Conservation (phyloP, 2,113 vertebrate genomes). For the cat (Felis catus) region DNA sequence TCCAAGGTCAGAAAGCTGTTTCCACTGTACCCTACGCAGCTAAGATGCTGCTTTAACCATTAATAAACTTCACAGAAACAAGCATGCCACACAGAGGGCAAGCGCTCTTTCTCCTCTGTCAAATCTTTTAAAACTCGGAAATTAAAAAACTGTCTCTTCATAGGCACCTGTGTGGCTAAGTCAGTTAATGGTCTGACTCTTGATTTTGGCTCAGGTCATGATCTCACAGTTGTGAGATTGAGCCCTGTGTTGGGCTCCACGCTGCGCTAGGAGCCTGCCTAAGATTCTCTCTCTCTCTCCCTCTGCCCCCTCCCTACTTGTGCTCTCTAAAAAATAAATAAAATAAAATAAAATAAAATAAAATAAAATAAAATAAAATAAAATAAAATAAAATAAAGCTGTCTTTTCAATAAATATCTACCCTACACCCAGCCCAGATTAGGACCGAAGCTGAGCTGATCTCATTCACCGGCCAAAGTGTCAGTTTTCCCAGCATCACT, state of each 20-base stretch:
- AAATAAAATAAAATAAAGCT: not conserved
- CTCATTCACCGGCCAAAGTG: not conserved
- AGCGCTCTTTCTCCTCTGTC: not conserved
- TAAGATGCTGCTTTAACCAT: not conserved
- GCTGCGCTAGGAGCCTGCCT: too few species aligned
- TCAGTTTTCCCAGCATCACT: not conserved
- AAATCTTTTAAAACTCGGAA: constrained; percentile 17
- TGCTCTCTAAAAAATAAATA: too few species aligned
- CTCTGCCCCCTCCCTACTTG: too few species aligned
- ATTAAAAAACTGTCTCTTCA: not conserved
- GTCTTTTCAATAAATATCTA: not conserved
- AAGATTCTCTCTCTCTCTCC: too few species aligned
- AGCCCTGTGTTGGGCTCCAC: too few species aligned
- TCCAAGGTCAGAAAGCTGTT: not conserved
- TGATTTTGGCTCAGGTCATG: too few species aligned
- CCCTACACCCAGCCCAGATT: not conserved
- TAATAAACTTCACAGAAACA: not conserved
- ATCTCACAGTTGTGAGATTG: too few species aligned
- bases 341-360: too few species aligned
- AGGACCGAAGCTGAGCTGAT: not conserved
- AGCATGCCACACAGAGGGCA: not conserved
- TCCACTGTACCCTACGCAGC: not conserved
- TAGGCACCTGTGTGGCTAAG: too few species aligned
- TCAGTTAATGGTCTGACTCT: too few species aligned
- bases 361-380: too few species aligned